Conservation (phyloP, 2,113 vertebrate genomes). For the Larimichthys crocea region DNA sequence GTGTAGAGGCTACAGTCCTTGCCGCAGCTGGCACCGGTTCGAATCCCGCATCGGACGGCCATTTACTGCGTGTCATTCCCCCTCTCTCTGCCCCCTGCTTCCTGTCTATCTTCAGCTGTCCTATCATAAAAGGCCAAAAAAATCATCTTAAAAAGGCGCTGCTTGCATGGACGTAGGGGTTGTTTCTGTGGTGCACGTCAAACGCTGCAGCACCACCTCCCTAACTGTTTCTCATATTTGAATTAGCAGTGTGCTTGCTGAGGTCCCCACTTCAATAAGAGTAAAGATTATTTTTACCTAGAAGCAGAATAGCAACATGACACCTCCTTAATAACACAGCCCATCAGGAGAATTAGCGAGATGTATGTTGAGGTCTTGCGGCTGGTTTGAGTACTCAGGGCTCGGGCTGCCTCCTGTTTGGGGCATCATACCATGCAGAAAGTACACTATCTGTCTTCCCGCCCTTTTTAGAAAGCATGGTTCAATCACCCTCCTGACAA, state of each 20-base stretch:
- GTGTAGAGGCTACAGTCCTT: too few relatives aligned
- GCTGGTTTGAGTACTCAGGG: background rate
- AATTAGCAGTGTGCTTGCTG: constrained; percentile 1
- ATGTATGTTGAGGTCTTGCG: constrained; percentile 23
- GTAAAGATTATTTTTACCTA: constrained; percentile 16
- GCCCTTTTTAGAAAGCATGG: constrained; percentile 45
- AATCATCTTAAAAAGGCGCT: too few relatives aligned
- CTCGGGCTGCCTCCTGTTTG: constrained; percentile 32
- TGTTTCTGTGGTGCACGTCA: background rate
- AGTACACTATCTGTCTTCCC: constrained; percentile 44
- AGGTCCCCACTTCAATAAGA: constrained; percentile 8
- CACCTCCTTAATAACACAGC: constrained; percentile 41
- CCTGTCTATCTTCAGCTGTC: too few relatives aligned
- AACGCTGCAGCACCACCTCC: background rate
- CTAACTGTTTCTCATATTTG: background rate
- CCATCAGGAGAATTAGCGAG: constrained; percentile 43
- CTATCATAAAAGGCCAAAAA: too few relatives aligned
- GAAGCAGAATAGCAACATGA: constrained; percentile 27
- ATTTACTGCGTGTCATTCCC: too few relatives aligned
- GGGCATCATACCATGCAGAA: constrained; percentile 25
- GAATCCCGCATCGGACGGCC: too few relatives aligned
- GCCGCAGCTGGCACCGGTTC: too few relatives aligned
- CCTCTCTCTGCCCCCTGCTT: too few relatives aligned
- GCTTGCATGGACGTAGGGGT: background rate
- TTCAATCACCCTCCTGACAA: constrained; percentile 70